phyloP scores from a whole-genome alignment of 1,140 invertebrate genomes.

The Lutraria rhynchaena region DNA sequence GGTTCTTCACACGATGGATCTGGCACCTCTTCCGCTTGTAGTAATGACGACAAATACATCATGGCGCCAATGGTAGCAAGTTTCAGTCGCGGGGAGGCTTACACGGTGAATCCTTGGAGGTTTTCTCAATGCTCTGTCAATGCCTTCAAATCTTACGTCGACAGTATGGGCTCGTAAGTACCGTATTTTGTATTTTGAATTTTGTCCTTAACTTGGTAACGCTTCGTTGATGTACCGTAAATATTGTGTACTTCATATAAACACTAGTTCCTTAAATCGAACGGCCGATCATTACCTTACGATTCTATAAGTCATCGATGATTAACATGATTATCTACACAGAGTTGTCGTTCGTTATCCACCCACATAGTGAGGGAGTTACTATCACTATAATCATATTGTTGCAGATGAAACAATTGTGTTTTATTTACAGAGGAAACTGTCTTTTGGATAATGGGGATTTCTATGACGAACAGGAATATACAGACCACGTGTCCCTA shows the following conservation, averaged over 20 bases:
- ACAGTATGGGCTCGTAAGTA: slow-evolving; percentile 5
- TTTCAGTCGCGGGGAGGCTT: slow-evolving; percentile 1
- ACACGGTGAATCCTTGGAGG: slow-evolving; percentile 40
- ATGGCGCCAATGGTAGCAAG: slow-evolving; percentile 21
- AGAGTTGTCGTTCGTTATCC: too few species aligned
- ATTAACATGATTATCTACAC: too few species aligned
- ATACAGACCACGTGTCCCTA: background rate
- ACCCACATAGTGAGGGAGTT: too few species aligned
- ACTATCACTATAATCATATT: too few species aligned
- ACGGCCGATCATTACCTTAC: too few species aligned
- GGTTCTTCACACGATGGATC: slow-evolving; percentile 36
- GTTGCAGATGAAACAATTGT: too few species aligned
- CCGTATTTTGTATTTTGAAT: background rate
- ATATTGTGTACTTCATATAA: too few species aligned
- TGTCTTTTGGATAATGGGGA: background rate
- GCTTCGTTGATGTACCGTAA: too few species aligned
- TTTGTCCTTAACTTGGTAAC: too few species aligned
- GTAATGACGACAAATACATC: background rate
- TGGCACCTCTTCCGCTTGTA: background rate
- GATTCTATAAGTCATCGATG: too few species aligned
- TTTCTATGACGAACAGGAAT: slow-evolving; percentile 3
- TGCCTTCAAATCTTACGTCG: slow-evolving; percentile 6
- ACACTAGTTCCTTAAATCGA: too few species aligned
- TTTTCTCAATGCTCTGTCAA: slow-evolving; percentile 48
- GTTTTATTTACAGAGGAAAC: background rate